Percentiles rank a stretch among this genome's conserved stretches.
These are phyloP conservation scores for Sinosuthora webbiana DNA, from an alignment of 2,113 vertebrate species.

Conservation along the genomic window DNA sequence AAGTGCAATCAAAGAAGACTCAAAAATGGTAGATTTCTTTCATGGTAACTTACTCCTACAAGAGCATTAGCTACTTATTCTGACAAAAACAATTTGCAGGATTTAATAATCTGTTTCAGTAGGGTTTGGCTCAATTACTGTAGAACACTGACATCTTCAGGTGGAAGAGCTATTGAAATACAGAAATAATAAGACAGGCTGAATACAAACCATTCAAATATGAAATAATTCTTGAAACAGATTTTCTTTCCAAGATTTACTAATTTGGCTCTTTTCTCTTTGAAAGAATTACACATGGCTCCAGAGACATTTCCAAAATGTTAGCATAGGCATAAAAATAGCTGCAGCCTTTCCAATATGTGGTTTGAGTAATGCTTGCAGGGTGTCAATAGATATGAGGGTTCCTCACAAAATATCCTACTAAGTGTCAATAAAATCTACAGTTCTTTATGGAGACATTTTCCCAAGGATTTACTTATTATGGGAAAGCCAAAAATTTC, in stretches of 20 bases:
- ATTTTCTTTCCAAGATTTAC: background rate
- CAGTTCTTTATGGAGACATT: background rate
- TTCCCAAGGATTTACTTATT: background rate
- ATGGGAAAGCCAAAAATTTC: background rate
- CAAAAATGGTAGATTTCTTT: background rate
- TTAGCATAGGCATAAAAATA: background rate
- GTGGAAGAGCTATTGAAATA: background rate
- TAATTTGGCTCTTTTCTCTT: background rate
- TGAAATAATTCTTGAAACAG: background rate
- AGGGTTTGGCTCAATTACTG: background rate
- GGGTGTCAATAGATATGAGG: background rate
- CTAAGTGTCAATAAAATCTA: background rate
- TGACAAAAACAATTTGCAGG: background rate
- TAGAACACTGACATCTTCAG: constrained; percentile 33
- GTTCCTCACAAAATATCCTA: background rate
- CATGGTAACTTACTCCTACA: background rate
- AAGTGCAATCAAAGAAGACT: background rate
- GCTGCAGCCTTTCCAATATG: background rate
- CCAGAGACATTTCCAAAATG: background rate
- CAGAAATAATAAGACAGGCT: background rate
- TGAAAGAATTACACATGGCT: background rate
- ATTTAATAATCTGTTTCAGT: background rate
- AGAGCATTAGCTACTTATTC: background rate
- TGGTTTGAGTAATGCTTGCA: background rate
- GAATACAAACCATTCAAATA: background rate